Conservation (phyloP, 64 coral and sea anemone species). For the Orbicella faveolata region DNA sequence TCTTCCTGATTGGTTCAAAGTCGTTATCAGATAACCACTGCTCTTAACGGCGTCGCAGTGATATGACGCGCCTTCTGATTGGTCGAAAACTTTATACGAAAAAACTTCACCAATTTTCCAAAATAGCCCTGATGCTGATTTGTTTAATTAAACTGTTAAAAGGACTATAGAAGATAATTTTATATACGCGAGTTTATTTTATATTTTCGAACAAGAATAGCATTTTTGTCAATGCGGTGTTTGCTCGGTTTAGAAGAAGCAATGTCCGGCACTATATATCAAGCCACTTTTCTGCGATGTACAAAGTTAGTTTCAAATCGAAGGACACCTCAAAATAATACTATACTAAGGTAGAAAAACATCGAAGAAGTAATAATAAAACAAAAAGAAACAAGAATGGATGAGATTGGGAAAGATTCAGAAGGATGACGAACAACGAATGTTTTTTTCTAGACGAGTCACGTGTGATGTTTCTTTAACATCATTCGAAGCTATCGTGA, state of each 20-base stretch:
- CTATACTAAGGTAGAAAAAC: neutral
- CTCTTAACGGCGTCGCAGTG: neutral
- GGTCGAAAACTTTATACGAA: neutral
- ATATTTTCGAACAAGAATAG: constrained; percentile 14
- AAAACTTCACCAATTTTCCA: neutral
- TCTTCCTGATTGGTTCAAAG: neutral
- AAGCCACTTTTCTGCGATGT: neutral
- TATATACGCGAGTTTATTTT: constrained; percentile 24
- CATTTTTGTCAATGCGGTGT: constrained; percentile 9
- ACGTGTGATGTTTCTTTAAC: too few species aligned
- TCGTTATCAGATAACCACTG: neutral
- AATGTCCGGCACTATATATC: neutral
- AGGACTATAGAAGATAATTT: constrained; percentile 21
- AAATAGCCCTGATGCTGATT: neutral
- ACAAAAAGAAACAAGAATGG: neutral
- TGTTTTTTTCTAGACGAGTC: too few species aligned
- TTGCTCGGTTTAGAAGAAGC: neutral
- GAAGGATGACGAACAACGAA: too few species aligned
- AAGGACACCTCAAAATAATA: neutral
- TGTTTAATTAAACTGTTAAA: neutral
- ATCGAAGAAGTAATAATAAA: neutral
- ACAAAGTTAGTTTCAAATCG: neutral
- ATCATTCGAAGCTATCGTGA: too few species aligned
- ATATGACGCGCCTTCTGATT: neutral
- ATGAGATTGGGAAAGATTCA: too few species aligned